phyloP scores from a whole-genome alignment of 2,113 vertebrate genomes.

The Phyllostomus discolor region DNA sequence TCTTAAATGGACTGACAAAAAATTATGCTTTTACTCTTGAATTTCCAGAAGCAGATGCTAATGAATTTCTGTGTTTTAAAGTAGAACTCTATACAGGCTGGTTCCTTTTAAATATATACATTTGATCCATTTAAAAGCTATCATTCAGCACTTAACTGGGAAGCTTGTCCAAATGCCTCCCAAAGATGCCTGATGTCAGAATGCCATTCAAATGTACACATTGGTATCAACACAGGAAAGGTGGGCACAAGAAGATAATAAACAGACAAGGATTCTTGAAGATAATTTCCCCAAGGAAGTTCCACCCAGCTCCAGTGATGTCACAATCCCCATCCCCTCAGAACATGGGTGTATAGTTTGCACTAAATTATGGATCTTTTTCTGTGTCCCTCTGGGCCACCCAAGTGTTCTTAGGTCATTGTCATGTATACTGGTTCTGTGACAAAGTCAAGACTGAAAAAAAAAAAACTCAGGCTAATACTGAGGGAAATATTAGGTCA shows the following conservation, averaged over 20 bases:
- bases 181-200: slow-evolving; percentile 2
- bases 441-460: slow-evolving; percentile 7
- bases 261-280: slow-evolving; percentile 17
- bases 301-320: neutral
- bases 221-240: slow-evolving; percentile 39
- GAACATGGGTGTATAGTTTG: neutral
- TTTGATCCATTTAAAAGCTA: neutral
- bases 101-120: neutral
- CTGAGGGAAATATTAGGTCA: slow-evolving; percentile 12
- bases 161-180: neutral
- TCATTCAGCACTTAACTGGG: neutral
- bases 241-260: slow-evolving; percentile 1
- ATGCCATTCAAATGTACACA: neutral
- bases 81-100: neutral
- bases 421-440: neutral
- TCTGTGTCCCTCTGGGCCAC: neutral
- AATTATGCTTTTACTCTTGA: neutral
- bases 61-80: slow-evolving; percentile 19
- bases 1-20: neutral
- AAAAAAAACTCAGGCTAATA: neutral
- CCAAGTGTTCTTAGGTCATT: neutral
- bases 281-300: slow-evolving; percentile 33
- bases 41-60: slow-evolving; percentile 10
- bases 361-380: neutral
- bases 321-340: neutral